Evolutionary conservation across 92 coral and sea anemone species (phyloP).

Genomic region (Montipora capitata): DNA sequence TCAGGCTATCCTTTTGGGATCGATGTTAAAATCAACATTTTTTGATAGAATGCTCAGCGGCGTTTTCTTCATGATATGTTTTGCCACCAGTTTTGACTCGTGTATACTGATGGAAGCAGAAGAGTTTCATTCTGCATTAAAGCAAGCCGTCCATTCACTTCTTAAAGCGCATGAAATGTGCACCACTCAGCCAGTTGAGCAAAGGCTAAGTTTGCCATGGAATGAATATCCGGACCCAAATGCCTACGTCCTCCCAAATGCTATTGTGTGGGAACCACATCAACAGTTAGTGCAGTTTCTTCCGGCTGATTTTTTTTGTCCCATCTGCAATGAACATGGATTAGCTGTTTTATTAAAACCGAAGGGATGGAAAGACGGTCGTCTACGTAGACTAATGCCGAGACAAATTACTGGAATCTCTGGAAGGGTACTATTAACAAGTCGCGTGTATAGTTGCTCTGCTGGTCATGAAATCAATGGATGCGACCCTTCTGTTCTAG

Average conservation of each 20-base stretch:
- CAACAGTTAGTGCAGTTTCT: slow-evolving; percentile 34
- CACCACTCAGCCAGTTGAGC: slow-evolving; percentile 5
- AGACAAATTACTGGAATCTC: slow-evolving; percentile 31
- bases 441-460: slow-evolving; percentile 53
- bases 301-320: slow-evolving; percentile 2
- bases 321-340: slow-evolving; percentile 22
- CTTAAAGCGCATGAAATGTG: neutral
- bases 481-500: slow-evolving; percentile 35
- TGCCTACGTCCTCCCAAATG: slow-evolving; percentile 46
- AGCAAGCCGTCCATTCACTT: slow-evolving; percentile 7
- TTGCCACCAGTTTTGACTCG: neutral
- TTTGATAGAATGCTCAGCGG: neutral
- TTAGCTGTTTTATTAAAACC: slow-evolving; percentile 5
- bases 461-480: slow-evolving; percentile 53
- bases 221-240: slow-evolving; percentile 30
- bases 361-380: slow-evolving; percentile 51
- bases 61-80: neutral
- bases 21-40: neutral
- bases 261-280: slow-evolving; percentile 66
- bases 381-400: neutral
- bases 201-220: neutral
- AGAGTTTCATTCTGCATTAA: neutral
- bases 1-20: too few species aligned
- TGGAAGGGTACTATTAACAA: slow-evolving; percentile 45
- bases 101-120: neutral